Base-by-base conservation (phyloP, 1,140 invertebrate species). In the Eriosoma lanigerum region DNA sequence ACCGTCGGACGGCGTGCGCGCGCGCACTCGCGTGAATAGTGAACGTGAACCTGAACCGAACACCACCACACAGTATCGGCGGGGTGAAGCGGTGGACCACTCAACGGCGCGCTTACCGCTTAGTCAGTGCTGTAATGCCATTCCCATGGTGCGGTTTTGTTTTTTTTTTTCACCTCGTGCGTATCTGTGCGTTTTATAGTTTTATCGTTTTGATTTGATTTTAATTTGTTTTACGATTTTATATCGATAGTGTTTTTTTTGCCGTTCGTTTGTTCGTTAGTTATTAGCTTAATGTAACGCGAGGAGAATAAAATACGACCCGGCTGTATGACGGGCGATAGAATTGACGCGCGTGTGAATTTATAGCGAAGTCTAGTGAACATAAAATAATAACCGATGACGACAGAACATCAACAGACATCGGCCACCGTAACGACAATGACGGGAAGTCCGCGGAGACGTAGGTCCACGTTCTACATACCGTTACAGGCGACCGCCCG, bases 391-490 rank as follows among this genome's bases (percentile, higher is more conserved):
- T 29, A 29, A 66, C 24, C 68, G 48, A 72, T 72, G 68, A 72
- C 72, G 50, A 56, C 32, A 1, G 72, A 56, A 44, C 72, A 73
- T 0, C 70, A 44, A n/a, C 66, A 68, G 38, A 44, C 58, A 17
- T 29, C 70, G 1, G 58, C 46, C 48, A 58, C 56, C 13, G 26
- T 54, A 21, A 68, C 54, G 29, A 29, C 29, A 50, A 81, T 54
- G 81, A 52, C 26, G 81, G 82, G 75, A 2, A 78, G 81, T 46
- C 82, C 80, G 50, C 78, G 80, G 13, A 68, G 88, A 81, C 83
- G 87, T 72, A 83, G 87, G 54, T 88, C 88, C 32, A 88, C 87
- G 78, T 88, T 88, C 81, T 88, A 88, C 85, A 87, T 88, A 17
- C 85, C 87, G 21, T 83, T 88, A 32, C 87, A 86, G 46, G 19